A percentile compares a stretch with the other conserved stretches of the same genome.
phyloP scores from a whole-genome alignment of 2,797 vertebrate species.

The Heliangelus exortis region DNA sequence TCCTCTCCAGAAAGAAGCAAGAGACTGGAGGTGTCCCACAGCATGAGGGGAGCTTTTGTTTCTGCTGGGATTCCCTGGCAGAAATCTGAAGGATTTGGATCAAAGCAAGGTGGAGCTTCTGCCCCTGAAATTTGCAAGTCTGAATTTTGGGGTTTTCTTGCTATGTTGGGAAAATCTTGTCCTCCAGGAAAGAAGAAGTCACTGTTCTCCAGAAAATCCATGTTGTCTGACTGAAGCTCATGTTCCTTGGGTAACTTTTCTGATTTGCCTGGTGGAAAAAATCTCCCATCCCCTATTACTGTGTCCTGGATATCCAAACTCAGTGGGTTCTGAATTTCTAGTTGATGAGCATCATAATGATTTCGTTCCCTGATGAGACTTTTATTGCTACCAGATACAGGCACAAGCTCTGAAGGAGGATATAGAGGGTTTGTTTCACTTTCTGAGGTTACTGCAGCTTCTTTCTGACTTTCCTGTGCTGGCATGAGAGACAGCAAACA shows the following conservation, averaged over 20 bases:
- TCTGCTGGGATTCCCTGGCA: not conserved
- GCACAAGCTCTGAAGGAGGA: not conserved
- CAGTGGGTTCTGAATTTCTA: not conserved
- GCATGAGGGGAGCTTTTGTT: not conserved
- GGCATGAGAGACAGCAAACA: not conserved
- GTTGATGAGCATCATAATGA: not conserved
- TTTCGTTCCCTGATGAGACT: not conserved
- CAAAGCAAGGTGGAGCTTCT: not conserved
- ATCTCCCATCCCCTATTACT: not conserved
- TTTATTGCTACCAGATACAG: not conserved
- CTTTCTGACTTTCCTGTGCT: not conserved
- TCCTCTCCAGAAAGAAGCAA: not conserved
- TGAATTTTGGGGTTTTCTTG: not conserved
- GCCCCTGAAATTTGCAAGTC: not conserved
- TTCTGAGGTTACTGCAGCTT: not conserved
- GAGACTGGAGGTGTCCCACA: not conserved
- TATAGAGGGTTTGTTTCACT: not conserved
- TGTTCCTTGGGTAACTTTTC: not conserved
- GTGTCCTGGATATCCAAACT: not conserved
- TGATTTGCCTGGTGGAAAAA: not conserved
- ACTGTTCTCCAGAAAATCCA: not conserved
- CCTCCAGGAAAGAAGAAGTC: not conserved
- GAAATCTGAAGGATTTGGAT: not conserved
- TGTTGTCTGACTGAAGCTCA: not conserved
- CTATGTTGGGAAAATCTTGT: not conserved